phyloP scores from a whole-genome alignment of 2,113 vertebrate species.

The Pan troglodytes region NHGRI_mPanTro3-v2.1_pri NC_072414.2:44709001-44709500 shows the following conservation, averaged over 20 bases:
- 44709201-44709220: no score
- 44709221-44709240: no score
- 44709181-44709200: no score
- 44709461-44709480: not conserved
- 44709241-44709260: no score
- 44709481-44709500: not conserved
- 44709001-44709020: not conserved
- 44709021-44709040: not conserved
- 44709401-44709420: not conserved
- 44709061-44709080: not conserved
- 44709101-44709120: not conserved
- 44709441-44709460: not conserved
- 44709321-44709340: not conserved
- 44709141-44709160: no score
- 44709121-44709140: not conserved
- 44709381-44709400: not conserved
- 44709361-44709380: not conserved
- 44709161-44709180: no score
- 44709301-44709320: not conserved
- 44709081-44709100: not conserved
- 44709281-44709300: not conserved
- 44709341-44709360: not conserved
- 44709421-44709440: not conserved
- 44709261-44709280: no score
- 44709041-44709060: not conserved